Conservation (phyloP, 92 coral and sea anemone genomes). For the Virgularia gustaviana region DNA sequence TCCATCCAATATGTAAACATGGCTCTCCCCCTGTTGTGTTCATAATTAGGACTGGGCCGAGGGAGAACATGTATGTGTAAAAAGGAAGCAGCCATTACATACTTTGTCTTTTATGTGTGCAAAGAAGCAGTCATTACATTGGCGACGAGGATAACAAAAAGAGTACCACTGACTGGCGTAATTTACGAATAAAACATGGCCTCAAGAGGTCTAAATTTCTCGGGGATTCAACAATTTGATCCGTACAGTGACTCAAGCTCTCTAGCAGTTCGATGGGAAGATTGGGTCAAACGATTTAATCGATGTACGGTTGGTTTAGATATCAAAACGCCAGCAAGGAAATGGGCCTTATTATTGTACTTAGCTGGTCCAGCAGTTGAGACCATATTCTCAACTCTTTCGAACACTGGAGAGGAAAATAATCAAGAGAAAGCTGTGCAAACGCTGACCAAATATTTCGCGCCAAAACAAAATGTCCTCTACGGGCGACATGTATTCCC, state of each 20-base stretch:
- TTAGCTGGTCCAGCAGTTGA: slow-evolving; percentile 33
- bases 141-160: not conserved
- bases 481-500: slow-evolving; percentile 34
- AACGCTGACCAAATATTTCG: slow-evolving; percentile 22
- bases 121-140: slow-evolving; percentile 8
- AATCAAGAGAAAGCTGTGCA: slow-evolving; percentile 27
- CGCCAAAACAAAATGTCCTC: slow-evolving; percentile 25
- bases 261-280: slow-evolving; percentile 30
- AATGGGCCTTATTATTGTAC: slow-evolving; percentile 22
- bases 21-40: too few species aligned
- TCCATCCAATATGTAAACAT: too few species aligned
- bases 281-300: slow-evolving; percentile 10
- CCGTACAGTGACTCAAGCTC: slow-evolving; percentile 11
- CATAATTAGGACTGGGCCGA: too few species aligned
- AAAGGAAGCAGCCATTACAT: too few species aligned
- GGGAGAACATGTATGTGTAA: too few species aligned
- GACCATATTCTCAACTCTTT: slow-evolving; percentile 23
- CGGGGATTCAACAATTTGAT: slow-evolving; percentile 18
- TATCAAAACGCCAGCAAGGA: slow-evolving; percentile 5
- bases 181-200: not conserved
- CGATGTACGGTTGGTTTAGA: slow-evolving; percentile 29
- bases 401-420: slow-evolving; percentile 29
- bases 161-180: not conserved
- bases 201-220: slow-evolving; percentile 4
- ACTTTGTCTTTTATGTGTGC: too few species aligned